Percentiles rank a stretch among this genome's conserved stretches.
phyloP scores from a whole-genome alignment of 2,113 vertebrate species.

The Nycticryphes semicollaris region DNA sequence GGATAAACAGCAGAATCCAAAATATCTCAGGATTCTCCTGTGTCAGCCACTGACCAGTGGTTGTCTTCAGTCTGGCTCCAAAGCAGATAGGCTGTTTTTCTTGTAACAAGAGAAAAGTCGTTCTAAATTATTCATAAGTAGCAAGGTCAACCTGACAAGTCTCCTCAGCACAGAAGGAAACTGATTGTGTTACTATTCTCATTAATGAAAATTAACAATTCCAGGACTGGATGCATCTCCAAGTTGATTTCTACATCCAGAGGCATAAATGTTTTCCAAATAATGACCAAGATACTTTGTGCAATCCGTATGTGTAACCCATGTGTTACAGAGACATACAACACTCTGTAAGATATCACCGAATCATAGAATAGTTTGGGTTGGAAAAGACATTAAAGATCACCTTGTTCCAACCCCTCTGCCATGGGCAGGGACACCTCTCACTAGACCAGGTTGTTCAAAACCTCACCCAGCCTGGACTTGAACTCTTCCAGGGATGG shows the following conservation, averaged over 20 bases:
- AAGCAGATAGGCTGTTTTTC: neutral
- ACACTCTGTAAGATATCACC: neutral
- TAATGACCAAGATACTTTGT: neutral
- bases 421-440: neutral
- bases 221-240: neutral
- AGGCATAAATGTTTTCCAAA: neutral
- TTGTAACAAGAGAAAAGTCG: neutral
- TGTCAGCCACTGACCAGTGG: neutral
- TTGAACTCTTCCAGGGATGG: neutral
- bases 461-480: neutral
- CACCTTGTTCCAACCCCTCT: neutral
- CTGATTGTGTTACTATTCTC: neutral
- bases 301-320: neutral
- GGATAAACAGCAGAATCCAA: neutral
- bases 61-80: neutral
- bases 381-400: neutral
- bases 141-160: slow-evolving; percentile 28
- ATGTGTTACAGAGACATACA: neutral
- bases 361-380: neutral
- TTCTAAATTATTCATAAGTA: slow-evolving; percentile 1
- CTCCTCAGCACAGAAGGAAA: slow-evolving; percentile 34
- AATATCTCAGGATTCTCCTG: neutral
- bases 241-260: neutral
- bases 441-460: neutral
- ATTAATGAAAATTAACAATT: slow-evolving; percentile 10